Percentiles rank a stretch among this genome's conserved stretches.
phyloP scores from a whole-genome alignment of 2,888 invertebrate species.

The Lithophane socia region DNA sequence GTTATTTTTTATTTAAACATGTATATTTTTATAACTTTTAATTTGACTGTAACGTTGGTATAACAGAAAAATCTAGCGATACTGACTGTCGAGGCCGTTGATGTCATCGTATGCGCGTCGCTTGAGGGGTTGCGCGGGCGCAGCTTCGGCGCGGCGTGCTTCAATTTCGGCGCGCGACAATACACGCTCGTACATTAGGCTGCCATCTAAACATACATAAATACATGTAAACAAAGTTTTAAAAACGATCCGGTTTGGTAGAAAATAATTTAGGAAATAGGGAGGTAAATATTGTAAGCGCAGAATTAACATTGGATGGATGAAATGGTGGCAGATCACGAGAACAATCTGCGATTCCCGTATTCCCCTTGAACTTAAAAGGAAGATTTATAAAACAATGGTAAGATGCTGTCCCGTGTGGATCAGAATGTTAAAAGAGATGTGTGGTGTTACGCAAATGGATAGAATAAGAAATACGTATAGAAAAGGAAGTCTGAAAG shows the following conservation, averaged over 20 bases:
- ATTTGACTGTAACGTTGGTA: slow-evolving; percentile 9
- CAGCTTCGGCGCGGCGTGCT: slow-evolving; percentile 86
- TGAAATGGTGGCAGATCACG: not conserved
- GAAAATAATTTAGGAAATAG: not conserved
- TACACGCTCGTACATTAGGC: slow-evolving; percentile 96
- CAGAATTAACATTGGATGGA: not conserved
- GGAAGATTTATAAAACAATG: not conserved
- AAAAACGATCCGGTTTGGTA: slow-evolving; percentile 1
- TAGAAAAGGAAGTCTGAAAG: too few relatives aligned
- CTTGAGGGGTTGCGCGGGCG: slow-evolving; percentile 90
- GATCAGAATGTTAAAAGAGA: not conserved
- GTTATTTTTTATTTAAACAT: slow-evolving; percentile 36
- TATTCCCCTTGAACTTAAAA: too few relatives aligned
- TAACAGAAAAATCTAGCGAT: slow-evolving; percentile 47
- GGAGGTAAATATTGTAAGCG: too few relatives aligned
- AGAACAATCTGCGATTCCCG: too few relatives aligned
- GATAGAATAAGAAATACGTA: too few relatives aligned
- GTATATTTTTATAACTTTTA: not conserved
- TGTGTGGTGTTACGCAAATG: too few relatives aligned
- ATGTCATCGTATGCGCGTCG: slow-evolving; percentile 97
- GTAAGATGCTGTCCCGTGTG: not conserved
- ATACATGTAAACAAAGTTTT: not conserved
- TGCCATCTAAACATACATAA: slow-evolving; percentile 91
- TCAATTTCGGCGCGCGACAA: slow-evolving; percentile 94
- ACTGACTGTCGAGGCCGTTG: slow-evolving; percentile 97